phyloP scores from a whole-genome alignment of 2,888 invertebrate species.

The Drosophila diplacantha region DNA sequence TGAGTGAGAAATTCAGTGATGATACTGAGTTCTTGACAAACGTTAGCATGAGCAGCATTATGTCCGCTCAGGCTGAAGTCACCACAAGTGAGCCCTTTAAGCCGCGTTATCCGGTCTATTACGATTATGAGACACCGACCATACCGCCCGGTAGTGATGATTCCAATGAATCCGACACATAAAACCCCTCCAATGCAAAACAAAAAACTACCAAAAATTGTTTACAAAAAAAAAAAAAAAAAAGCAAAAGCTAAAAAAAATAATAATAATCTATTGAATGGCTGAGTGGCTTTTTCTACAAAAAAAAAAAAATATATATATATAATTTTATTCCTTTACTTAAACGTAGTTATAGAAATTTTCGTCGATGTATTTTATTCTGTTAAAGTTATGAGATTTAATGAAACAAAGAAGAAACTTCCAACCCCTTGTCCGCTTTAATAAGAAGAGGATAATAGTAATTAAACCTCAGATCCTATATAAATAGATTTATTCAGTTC shows the following conservation, averaged over 20 bases:
- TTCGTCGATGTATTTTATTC: slow-evolving; percentile 22
- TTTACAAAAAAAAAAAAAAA: slow-evolving; percentile 27
- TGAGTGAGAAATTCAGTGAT: slow-evolving; percentile 76
- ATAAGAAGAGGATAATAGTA: neutral
- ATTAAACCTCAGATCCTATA: neutral
- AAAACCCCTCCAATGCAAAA: slow-evolving; percentile 37
- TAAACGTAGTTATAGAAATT: slow-evolving; percentile 54
- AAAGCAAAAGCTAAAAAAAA: slow-evolving; percentile 30
- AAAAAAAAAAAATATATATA: slow-evolving; percentile 8
- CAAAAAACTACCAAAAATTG: slow-evolving; percentile 31
- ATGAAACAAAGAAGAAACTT: too few relatives aligned
- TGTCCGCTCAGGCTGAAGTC: slow-evolving; percentile 68
- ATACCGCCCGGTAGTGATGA: slow-evolving; percentile 78
- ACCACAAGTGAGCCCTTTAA: slow-evolving; percentile 74
- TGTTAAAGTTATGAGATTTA: slow-evolving; percentile 25
- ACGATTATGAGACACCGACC: slow-evolving; percentile 76
- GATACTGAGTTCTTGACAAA: slow-evolving; percentile 75
- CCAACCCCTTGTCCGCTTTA: neutral
- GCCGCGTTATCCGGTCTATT: slow-evolving; percentile 77
- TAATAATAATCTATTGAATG: slow-evolving; percentile 58
- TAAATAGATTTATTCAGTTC: neutral
- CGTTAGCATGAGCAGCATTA: slow-evolving; percentile 76
- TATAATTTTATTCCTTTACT: slow-evolving; percentile 54
- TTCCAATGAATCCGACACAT: slow-evolving; percentile 73
- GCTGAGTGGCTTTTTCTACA: slow-evolving; percentile 68